A percentile compares a stretch with the other conserved stretches of the same genome.
These are phyloP conservation scores for Porites evermanni DNA, from an alignment of 92 coral and sea anemone species.

Conservation along the genomic window DNA sequence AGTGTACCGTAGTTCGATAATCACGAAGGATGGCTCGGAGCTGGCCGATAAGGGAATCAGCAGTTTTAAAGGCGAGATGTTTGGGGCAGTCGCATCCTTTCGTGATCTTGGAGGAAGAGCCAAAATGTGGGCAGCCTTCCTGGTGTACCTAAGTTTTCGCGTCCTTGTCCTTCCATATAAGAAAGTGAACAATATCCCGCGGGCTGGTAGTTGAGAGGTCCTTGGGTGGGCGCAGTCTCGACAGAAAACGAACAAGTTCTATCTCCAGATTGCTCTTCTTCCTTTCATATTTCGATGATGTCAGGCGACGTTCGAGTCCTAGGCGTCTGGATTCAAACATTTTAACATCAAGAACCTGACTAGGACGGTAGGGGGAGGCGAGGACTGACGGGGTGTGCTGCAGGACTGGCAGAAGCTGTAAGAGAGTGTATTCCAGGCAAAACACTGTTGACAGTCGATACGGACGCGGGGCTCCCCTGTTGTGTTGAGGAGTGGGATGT, in stretches of 20 bases:
- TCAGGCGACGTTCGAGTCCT: slow-evolving; percentile 17
- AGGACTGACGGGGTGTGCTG: slow-evolving; percentile 21
- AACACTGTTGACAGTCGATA: slow-evolving; percentile 26
- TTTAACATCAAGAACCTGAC: background rate
- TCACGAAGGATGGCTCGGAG: slow-evolving; percentile 33
- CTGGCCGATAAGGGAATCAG: slow-evolving; percentile 35
- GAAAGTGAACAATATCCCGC: slow-evolving; percentile 24
- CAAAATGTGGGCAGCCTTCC: slow-evolving; percentile 19
- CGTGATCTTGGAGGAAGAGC: slow-evolving; percentile 3
- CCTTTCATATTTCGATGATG: slow-evolving; percentile 25
- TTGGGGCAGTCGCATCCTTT: slow-evolving; percentile 9
- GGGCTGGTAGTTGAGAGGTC: slow-evolving; percentile 2
- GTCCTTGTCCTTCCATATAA: slow-evolving; percentile 41
- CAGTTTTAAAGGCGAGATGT: slow-evolving; percentile 7
- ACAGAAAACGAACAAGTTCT: slow-evolving; percentile 3
- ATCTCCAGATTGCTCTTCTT: slow-evolving; percentile 8
- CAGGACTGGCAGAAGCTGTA: slow-evolving; percentile 28
- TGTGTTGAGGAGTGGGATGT: slow-evolving; percentile 22
- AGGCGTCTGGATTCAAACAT: background rate
- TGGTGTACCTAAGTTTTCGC: slow-evolving; percentile 20
- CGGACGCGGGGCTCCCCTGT: slow-evolving; percentile 20
- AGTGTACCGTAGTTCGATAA: slow-evolving; percentile 12
- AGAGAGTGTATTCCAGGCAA: slow-evolving; percentile 20
- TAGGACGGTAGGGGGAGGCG: background rate
- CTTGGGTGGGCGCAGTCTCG: slow-evolving; percentile 11